Evolutionary conservation across 2,113 vertebrate species (phyloP).

Genomic region (Brienomyrus longianalis): DNA sequence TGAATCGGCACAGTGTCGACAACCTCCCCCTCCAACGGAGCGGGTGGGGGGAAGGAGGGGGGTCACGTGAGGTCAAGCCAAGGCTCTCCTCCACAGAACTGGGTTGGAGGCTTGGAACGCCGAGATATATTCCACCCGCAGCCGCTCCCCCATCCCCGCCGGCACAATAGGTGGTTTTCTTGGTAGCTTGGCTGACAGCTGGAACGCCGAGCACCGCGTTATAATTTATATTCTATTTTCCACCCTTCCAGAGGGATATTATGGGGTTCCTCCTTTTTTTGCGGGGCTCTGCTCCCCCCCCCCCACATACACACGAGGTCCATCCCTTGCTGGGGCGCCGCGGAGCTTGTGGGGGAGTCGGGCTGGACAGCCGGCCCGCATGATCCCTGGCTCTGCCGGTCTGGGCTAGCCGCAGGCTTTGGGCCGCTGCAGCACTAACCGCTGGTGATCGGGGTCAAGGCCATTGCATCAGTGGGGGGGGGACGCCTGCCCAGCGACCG

Average conservation of each 20-base stretch:
- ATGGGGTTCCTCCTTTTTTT: not conserved
- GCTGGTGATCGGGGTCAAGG: slow-evolving; percentile 18
- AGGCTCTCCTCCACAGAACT: not conserved
- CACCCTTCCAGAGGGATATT: not conserved
- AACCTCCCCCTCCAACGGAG: not conserved
- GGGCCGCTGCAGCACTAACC: slow-evolving; percentile 44
- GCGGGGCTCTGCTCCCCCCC: not conserved
- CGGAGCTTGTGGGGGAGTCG: not conserved
- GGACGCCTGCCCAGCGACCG: no score
- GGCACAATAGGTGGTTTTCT: slow-evolving; percentile 17
- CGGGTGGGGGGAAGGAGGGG: not conserved
- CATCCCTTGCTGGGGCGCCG: not conserved
- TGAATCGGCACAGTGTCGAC: not conserved
- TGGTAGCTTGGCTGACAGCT: slow-evolving; percentile 7
- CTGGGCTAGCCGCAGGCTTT: slow-evolving; percentile 48
- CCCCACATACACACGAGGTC: not conserved
- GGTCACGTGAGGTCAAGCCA: slow-evolving; percentile 14
- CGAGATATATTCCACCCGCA: not conserved
- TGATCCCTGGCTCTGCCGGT: slow-evolving; percentile 33
- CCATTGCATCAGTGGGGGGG: not conserved
- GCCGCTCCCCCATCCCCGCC: not conserved
- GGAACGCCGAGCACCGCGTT: not conserved
- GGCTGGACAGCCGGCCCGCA: not conserved
- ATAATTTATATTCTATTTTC: slow-evolving; percentile 16
- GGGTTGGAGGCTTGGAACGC: not conserved